Percentiles rank a stretch among this genome's conserved stretches.
phyloP scores from a whole-genome alignment of 2,797 vertebrate genomes.

The Fratercula arctica region DNA sequence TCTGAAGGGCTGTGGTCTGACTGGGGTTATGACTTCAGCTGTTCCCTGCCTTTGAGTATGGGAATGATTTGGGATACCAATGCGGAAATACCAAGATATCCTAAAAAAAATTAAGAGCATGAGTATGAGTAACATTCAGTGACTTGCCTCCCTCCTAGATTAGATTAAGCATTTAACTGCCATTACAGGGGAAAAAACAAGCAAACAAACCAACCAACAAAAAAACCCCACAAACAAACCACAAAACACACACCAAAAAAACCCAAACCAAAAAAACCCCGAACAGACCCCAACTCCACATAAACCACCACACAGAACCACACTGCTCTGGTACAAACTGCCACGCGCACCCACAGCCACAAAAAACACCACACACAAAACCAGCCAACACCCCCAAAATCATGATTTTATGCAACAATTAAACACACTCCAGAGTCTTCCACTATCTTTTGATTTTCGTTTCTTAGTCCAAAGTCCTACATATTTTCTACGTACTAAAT shows the following conservation, averaged over 20 bases:
- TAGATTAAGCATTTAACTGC: background rate
- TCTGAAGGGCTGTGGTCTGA: background rate
- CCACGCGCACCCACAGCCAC: background rate
- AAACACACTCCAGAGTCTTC: background rate
- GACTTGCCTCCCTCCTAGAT: background rate
- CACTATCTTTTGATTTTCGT: rapidly evolving
- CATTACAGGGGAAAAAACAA: rapidly evolving
- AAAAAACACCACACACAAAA: rapidly evolving
- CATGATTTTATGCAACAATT: rapidly evolving
- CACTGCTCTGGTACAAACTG: too few relatives aligned
- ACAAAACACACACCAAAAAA: background rate
- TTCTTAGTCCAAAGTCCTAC: background rate
- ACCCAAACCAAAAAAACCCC: too few relatives aligned
- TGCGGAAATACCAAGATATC: rapidly evolving
- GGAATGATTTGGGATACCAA: background rate
- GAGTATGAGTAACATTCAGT: background rate
- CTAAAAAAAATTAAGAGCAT: background rate
- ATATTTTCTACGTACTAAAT: background rate
- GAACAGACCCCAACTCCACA: background rate
- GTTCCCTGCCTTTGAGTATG: background rate
- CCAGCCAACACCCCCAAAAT: background rate
- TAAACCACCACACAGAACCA: background rate
- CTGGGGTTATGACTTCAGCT: background rate
- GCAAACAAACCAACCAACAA: too few relatives aligned
- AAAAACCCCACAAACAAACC: too few relatives aligned